Base-by-base conservation (phyloP, 2,113 vertebrate species). In the Phainopepla nitens region DNA sequence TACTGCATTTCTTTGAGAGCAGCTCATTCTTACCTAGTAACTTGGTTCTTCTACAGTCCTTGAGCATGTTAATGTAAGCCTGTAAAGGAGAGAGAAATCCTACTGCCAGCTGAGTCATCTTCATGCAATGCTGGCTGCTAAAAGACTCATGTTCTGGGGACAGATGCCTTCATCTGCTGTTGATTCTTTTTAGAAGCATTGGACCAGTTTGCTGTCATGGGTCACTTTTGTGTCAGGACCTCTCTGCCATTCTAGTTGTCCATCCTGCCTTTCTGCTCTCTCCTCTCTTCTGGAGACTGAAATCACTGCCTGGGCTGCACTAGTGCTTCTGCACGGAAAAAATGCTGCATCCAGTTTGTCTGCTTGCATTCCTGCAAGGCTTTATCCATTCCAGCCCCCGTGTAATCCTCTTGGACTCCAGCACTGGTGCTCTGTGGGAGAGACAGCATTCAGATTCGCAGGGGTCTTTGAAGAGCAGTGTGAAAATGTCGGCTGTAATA, bases 391-490 rank as follows among this genome's bases (percentile, higher is more conserved):
- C 71, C 75, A 90, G 66, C 71, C 85, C 62, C 64, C 0, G 0
- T 54, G n/a, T 91, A 80, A 82, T 94, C 66, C 71, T 73, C 91
- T 89, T 9, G 18, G 78, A 33, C 41, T 64, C 56, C 31, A 36
- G 47, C 60, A 70, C 29, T 85, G 76, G 23, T 62, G 68, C 60
- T 90, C 47, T 42, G 47, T 66, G 47, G 64, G 56, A 81, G 58
- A 58, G 51, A 10, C 47, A 56, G 65, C 17, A 2, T 68, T 89
- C 35, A 66, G 44, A 33, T 86, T 92, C 86, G 72, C 56, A 49
- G 83, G 51, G 11, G 23, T 81, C 93, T 94, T 94, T 89, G 83
- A 93, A 83, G 91, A 95, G 20, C 80, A 68, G 72, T 56, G 72
- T 83, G 93, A 91, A 89, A 94, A 92, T 73, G 90, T 62, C n/a